phyloP scores from a whole-genome alignment of 2,113 vertebrate species.

The Campylomormyrus tamandua region DNA sequence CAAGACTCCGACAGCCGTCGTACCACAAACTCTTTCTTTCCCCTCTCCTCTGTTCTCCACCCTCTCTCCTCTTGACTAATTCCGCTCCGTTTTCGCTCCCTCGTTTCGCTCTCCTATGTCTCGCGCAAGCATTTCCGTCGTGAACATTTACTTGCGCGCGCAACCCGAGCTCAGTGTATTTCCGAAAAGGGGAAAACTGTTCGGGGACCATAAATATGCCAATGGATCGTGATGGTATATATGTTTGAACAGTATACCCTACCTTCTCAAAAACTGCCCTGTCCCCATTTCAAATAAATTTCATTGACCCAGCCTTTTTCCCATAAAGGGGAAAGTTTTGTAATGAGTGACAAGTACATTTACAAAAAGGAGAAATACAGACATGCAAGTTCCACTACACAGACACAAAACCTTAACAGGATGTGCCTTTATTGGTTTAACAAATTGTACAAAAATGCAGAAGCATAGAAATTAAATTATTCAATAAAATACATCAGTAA shows the following conservation, averaged over 20 bases:
- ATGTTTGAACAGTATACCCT: neutral
- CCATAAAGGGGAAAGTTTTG: neutral
- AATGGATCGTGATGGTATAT: neutral
- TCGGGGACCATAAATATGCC: neutral
- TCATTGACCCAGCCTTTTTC: neutral
- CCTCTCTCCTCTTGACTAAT: constrained; percentile 45
- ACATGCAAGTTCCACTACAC: neutral
- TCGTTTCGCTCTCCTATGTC: constrained; percentile 38
- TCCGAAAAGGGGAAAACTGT: constrained; percentile 21
- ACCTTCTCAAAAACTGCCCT: neutral
- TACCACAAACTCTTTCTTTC: constrained; percentile 21
- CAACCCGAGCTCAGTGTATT: constrained; percentile 24
- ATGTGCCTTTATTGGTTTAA: neutral
- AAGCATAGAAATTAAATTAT: neutral
- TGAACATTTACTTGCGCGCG: constrained; percentile 25
- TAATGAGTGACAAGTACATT: neutral
- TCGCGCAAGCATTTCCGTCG: constrained; percentile 23
- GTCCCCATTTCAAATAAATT: neutral
- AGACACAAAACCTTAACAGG: neutral
- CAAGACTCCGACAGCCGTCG: constrained; percentile 48
- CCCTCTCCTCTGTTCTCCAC: constrained; percentile 36
- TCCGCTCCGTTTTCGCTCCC: constrained; percentile 35
- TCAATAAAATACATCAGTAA: constrained; percentile 2
- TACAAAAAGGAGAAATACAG: neutral
- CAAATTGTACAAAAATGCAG: constrained; percentile 3